Conservation (phyloP, 2,888 invertebrate species). For the Cerastis rubricosa region DNA sequence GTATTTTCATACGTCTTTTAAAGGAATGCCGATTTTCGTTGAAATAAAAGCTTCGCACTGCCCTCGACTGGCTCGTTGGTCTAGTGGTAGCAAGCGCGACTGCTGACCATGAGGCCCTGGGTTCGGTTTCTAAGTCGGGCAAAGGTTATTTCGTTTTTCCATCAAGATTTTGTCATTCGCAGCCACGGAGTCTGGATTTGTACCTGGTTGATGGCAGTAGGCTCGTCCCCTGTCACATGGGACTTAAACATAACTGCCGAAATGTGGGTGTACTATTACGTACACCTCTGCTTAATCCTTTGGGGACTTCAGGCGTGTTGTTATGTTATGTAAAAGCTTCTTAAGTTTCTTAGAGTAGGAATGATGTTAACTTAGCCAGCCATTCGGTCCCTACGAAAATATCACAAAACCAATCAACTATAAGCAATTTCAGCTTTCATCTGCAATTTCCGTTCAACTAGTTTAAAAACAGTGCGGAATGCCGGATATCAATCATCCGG, state of each 20-base stretch:
- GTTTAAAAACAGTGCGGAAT: constrained; percentile 32
- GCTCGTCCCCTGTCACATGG: not conserved
- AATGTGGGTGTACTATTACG: not conserved
- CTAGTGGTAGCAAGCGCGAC: too few species aligned
- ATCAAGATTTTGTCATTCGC: too few species aligned
- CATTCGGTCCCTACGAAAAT: constrained; percentile 23
- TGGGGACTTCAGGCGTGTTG: not conserved
- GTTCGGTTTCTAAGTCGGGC: too few species aligned
- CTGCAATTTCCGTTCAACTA: constrained; percentile 7
- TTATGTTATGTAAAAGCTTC: not conserved
- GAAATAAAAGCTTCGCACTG: too few species aligned
- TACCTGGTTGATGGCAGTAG: not conserved
- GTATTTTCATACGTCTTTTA: too few species aligned
- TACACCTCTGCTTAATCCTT: not conserved
- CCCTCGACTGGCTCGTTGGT: too few species aligned
- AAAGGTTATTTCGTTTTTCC: too few species aligned
- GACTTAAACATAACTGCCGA: not conserved
- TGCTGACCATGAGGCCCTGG: too few species aligned
- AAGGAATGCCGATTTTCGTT: too few species aligned
- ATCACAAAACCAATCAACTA: constrained; percentile 21
- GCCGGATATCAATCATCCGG: constrained; percentile 48
- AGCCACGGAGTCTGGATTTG: not conserved
- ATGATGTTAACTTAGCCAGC: constrained; percentile 2
- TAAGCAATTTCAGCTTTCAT: constrained; percentile 37
- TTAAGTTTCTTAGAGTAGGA: not conserved